phyloP scores from a whole-genome alignment of 2,113 vertebrate species.

The Platysternon megacephalum region DNA sequence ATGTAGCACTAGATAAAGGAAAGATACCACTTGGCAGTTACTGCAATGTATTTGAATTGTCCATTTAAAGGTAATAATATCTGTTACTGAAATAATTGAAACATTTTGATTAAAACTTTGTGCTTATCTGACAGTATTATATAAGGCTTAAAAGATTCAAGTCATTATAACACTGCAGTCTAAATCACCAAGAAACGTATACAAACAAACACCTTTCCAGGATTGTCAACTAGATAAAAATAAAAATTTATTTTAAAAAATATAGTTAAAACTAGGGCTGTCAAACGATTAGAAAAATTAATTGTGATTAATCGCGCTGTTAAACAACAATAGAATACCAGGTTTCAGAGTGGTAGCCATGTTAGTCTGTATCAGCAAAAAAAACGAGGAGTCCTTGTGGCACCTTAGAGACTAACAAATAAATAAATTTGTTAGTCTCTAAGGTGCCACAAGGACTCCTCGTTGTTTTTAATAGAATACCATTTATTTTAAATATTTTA shows the following conservation, averaged over 20 bases:
- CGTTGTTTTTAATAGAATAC: too few relatives aligned
- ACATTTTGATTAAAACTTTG: neutral
- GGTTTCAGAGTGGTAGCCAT: too few relatives aligned
- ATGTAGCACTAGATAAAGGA: neutral
- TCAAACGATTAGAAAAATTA: too few relatives aligned
- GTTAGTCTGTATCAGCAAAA: too few relatives aligned
- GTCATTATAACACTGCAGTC: neutral
- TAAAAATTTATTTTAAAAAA: neutral
- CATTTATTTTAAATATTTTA: too few relatives aligned
- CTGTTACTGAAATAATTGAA: neutral
- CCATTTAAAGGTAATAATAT: neutral
- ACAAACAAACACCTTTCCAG: neutral
- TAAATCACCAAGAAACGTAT: fast-evolving
- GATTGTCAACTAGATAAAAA: neutral
- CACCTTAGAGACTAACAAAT: too few relatives aligned
- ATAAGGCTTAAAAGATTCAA: neutral
- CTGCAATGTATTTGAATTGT: neutral
- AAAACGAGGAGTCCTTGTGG: too few relatives aligned
- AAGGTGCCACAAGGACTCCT: too few relatives aligned
- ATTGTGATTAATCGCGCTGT: too few relatives aligned
- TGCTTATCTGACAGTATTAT: neutral
- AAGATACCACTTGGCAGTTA: neutral
- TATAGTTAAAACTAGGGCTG: neutral
- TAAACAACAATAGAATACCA: too few relatives aligned
- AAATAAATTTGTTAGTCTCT: too few relatives aligned